These are phyloP conservation scores for Amniataba percoides DNA, from an alignment of 2,797 vertebrate genomes.

Conservation along the genomic window DNA sequence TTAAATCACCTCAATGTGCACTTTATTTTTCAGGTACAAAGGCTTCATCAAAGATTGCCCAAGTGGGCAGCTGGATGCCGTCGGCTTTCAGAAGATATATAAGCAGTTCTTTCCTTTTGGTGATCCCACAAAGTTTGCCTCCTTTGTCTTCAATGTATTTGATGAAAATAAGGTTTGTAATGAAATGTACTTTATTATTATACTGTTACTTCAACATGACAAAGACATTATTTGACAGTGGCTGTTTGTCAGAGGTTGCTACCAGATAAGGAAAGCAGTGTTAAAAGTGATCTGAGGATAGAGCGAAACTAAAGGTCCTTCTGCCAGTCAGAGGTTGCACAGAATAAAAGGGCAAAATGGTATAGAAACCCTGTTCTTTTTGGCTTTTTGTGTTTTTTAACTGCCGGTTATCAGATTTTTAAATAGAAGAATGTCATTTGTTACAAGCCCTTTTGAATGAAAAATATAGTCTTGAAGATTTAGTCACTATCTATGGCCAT, in stretches of 20 bases:
- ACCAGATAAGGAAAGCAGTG: slow-evolving; percentile 10
- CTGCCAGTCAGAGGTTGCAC: slow-evolving; percentile 7
- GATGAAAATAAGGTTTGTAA: slow-evolving; percentile 96
- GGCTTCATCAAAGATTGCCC: slow-evolving; percentile 99
- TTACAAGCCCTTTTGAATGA: slow-evolving; percentile 10
- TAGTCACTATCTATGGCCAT: too few species aligned
- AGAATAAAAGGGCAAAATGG: slow-evolving; percentile 12
- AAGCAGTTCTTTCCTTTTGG: slow-evolving; percentile 99
- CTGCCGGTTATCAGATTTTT: slow-evolving; percentile 10
- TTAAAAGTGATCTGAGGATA: slow-evolving; percentile 13
- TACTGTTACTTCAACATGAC: background rate
- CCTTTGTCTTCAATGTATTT: slow-evolving; percentile 98
- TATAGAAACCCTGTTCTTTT: slow-evolving; percentile 25
- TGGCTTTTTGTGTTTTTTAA: too few species aligned
- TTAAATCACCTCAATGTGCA: slow-evolving; percentile 12
- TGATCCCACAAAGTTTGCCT: slow-evolving; percentile 98
- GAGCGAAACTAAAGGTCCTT: slow-evolving; percentile 16
- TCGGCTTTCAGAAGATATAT: slow-evolving; percentile 99
- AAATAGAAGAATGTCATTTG: background rate
- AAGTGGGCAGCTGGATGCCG: slow-evolving; percentile 95
- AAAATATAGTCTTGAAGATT: background rate
- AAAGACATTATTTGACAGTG: slow-evolving; percentile 4
- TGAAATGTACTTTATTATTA: background rate
- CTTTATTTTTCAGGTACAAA: slow-evolving; percentile 91
- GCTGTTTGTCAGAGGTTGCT: background rate